Evolutionary conservation across 2,113 vertebrate species (phyloP), one percentile per base, ranked within the genome.

Genomic region (Gnathonemus longibarbis): DNA sequence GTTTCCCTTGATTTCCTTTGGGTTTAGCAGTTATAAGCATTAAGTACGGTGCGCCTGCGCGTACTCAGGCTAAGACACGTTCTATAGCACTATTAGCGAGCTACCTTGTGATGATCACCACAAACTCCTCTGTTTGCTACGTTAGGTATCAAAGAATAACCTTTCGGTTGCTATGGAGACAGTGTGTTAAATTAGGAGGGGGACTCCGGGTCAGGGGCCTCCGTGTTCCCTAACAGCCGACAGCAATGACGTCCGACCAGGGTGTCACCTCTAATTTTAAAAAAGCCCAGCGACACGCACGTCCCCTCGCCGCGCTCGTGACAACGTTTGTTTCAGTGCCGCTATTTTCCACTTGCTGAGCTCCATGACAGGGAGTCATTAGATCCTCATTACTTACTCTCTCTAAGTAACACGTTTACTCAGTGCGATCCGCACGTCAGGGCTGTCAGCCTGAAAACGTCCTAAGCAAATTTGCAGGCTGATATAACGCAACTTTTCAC

Each of bases 331-430:
- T 49, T 27, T 87, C 27, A 3, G 85, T 53, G 46, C 3, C 6
- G 85, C 13, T 87, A 17, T 53, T 87, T 39, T 87, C 50, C 85
- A 87, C 50, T 87, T 87, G n/a, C 85, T 53, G 50, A 87, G 85
- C 85, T 53, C 84, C 48, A n/a, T 50, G 84, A 86, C 84, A 86
- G 45, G 46, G 84, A 86, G 84, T 86, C 84, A 86, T 86, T 52
- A 86, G 84, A 48, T 86, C 5, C 84, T 52, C 85, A 53, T 87
- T 87, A 87, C n/a, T 87, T 52, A 87, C 85, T 52, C n/a, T 50
- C 24, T 49, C 85, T 35, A 19, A 53, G 50, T 87, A 87, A 87
- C 85, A 87, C 85, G 48, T 87, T 87, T 87, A 53, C 50, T 3
- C 85, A 39, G 15, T 56, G n/a, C 45, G 48, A 49, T 48, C 84